phyloP scores from a whole-genome alignment of 2,888 invertebrate species.

The Halocaridina rubra region DNA sequence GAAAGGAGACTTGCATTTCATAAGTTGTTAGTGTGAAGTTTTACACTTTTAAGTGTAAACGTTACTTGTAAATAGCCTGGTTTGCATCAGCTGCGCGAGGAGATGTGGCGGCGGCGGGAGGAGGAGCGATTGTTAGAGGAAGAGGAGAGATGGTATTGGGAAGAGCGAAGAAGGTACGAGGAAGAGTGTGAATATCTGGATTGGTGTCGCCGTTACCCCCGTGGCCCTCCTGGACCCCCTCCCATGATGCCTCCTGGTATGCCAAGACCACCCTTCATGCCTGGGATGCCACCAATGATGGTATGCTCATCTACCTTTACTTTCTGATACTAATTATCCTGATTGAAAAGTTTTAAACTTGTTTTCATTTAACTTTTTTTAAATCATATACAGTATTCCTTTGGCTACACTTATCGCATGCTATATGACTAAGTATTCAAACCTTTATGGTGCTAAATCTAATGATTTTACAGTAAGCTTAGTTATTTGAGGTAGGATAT shows the following conservation, averaged over 20 bases:
- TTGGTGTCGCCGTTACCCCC: constrained; percentile 73
- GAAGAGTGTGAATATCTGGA: constrained; percentile 80
- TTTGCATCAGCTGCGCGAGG: constrained; percentile 70
- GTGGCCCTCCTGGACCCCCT: constrained; percentile 69
- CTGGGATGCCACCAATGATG: constrained; percentile 68
- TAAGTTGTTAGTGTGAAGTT: not conserved
- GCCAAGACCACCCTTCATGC: constrained; percentile 66
- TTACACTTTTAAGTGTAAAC: constrained; percentile 11
- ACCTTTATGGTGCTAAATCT: too few species aligned
- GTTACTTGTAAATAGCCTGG: constrained; percentile 36
- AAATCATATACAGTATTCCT: too few species aligned
- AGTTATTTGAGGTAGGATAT: too few species aligned
- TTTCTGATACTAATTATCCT: too few species aligned
- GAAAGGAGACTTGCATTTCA: not conserved
- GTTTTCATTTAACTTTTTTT: too few species aligned
- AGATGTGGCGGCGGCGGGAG: constrained; percentile 73
- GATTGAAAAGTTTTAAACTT: too few species aligned
- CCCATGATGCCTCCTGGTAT: constrained; percentile 72
- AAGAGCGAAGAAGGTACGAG: constrained; percentile 81
- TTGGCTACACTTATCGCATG: too few species aligned
- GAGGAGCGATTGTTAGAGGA: constrained; percentile 79
- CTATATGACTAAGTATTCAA: too few species aligned
- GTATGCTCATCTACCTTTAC: too few species aligned
- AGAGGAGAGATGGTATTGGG: constrained; percentile 88
- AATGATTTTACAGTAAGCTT: too few species aligned